Conservation (phyloP, 2,113 vertebrate genomes). For the Atractosteus spatula region DNA sequence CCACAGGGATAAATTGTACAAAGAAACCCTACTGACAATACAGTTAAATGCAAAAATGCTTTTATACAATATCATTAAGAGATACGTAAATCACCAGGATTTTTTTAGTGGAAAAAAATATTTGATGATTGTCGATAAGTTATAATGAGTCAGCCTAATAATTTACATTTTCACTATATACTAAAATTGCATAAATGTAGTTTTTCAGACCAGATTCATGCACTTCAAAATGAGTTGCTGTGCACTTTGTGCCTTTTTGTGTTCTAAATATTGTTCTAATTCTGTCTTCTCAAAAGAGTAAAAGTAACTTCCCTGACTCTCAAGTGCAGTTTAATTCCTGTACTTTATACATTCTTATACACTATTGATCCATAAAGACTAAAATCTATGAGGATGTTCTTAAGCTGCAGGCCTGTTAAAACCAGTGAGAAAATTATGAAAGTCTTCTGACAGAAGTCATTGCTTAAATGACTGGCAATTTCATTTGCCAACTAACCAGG, state of each 20-base stretch:
- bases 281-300: slow-evolving; percentile 43
- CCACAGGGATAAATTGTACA: background rate
- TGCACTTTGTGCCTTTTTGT: background rate
- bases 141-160: too few species aligned
- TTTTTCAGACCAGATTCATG: too few species aligned
- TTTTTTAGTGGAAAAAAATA: too few species aligned
- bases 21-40: too few species aligned
- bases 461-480: slow-evolving; percentile 79
- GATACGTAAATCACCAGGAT: too few species aligned
- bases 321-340: slow-evolving; percentile 47
- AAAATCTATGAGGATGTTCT: slow-evolving; percentile 46
- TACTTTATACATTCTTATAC: slow-evolving; percentile 46
- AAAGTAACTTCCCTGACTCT: slow-evolving; percentile 11
- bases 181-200: too few species aligned
- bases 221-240: too few species aligned
- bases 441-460: slow-evolving; percentile 59
- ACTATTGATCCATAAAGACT: slow-evolving; percentile 64
- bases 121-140: too few species aligned
- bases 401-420: slow-evolving; percentile 50
- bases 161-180: too few species aligned
- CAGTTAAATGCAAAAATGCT: too few species aligned
- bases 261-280: slow-evolving; percentile 21
- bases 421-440: slow-evolving; percentile 56
- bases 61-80: too few species aligned
- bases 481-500: slow-evolving; percentile 59